Evolutionary conservation across 2,888 invertebrate species (phyloP), one percentile per base, ranked within the genome.

Genomic region (Deilephila porcellus): DNA sequence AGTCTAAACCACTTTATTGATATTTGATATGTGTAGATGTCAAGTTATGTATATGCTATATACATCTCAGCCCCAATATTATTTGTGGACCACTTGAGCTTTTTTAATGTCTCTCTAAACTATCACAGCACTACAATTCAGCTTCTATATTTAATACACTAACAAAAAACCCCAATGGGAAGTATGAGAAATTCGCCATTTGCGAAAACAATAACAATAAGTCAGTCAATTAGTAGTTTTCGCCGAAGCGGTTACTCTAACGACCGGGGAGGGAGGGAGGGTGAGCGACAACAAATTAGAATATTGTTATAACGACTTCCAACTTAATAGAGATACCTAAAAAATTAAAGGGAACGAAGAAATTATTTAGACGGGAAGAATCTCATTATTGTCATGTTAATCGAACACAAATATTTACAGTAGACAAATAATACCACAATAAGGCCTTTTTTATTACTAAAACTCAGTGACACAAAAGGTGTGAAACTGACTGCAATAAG

Each of bases 261-360:
- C 64, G 45, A 64, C 6, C 56, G 37, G 37, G 20, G 64, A 20
- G 45, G 37, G 60, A 60, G 74, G 74, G 75, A 72, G 59, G 52
- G 29, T 60, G 29, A 63, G 59, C 32, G 34, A 71, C 72, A 72
- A 74, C 73, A 72, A 75, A 75, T 76, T 74, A 74, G 34, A 74
- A 76, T 76, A 75, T 76, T 76, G 76, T 74, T 70, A 73, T 74
- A 73, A 76, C 74, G 70, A 72, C 73, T 63, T 71, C 72, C 45
- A 70, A 64, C 74, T 73, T 75, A 71, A 60, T 74, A 71, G 62
- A 73, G 64, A 64, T 64, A 45, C 37, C 63, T 63, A 64, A 64
- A 64, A 64, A 64, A 64, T 64, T 64, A 64, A 64, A 45, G 64
- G 64, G 45, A 64, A 37, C 11, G 7, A 37, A 37, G 64, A 64